phyloP scores from a whole-genome alignment of 2,888 invertebrate genomes.

The Laspeyria flexula region DNA sequence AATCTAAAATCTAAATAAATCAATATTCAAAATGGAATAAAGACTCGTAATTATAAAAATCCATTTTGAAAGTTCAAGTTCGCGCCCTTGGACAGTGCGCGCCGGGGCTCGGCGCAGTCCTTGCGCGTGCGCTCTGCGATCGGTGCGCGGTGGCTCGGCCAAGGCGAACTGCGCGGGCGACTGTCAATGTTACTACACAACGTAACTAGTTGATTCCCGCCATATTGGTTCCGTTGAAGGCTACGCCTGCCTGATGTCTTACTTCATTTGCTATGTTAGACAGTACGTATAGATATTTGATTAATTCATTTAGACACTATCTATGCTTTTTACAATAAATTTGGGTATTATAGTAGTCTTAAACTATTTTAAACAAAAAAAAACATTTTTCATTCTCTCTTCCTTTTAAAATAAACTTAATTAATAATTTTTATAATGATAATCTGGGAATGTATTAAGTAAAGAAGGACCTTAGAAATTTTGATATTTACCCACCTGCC shows the following conservation, averaged over 20 bases:
- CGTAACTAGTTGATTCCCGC: constrained; percentile 60
- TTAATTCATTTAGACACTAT: neutral
- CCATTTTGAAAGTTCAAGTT: constrained; percentile 44
- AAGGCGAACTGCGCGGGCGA: constrained; percentile 70
- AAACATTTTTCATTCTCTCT: too few species aligned
- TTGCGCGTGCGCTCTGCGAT: constrained; percentile 66
- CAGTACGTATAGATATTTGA: neutral
- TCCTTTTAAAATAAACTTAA: too few species aligned
- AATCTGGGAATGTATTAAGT: too few species aligned
- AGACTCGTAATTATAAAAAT: constrained; percentile 1
- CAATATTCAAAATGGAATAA: neutral
- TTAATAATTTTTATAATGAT: too few species aligned
- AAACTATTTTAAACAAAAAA: too few species aligned
- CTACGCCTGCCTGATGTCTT: constrained; percentile 50
- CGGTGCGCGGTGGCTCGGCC: constrained; percentile 73
- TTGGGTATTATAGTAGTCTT: too few species aligned
- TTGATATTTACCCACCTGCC: too few species aligned
- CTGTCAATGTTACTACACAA: constrained; percentile 81
- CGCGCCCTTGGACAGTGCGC: constrained; percentile 70
- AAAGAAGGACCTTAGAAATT: too few species aligned
- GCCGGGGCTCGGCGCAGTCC: constrained; percentile 75
- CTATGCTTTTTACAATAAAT: too few species aligned
- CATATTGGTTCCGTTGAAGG: constrained; percentile 68
- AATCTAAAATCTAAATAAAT: neutral
- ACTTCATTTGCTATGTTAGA: constrained; percentile 25